phyloP scores from a whole-genome alignment of 2,113 vertebrate genomes.

The Tetraodon nigroviridis region DNA sequence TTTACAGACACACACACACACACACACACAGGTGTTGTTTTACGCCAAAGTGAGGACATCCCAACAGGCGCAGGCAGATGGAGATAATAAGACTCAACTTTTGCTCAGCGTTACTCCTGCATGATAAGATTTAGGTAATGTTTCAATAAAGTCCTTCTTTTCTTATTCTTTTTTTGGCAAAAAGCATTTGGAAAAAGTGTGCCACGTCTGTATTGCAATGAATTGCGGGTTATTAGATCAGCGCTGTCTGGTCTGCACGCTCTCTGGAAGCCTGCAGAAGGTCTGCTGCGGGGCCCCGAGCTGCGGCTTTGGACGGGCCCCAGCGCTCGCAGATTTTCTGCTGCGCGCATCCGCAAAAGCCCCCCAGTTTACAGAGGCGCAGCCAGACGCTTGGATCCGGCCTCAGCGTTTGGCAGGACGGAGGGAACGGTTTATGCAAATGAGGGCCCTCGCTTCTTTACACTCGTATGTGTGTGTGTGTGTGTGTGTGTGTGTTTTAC shows the following conservation, averaged over 20 bases:
- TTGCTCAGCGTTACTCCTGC: neutral
- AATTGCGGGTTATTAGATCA: neutral
- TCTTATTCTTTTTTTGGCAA: neutral
- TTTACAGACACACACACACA: constrained; percentile 25
- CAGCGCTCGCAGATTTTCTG: neutral
- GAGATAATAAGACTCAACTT: neutral
- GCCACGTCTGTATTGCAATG: neutral
- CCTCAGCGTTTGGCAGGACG: neutral
- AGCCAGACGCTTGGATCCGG: neutral
- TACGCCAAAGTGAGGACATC: neutral
- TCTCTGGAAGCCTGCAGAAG: neutral
- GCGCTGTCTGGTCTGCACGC: neutral
- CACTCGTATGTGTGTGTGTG: constrained; percentile 13
- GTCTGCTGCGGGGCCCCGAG: neutral
- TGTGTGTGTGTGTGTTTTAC: constrained; percentile 67
- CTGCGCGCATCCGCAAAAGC: neutral
- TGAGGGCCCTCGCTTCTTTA: no score
- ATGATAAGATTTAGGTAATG: neutral
- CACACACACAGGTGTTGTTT: neutral
- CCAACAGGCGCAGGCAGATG: neutral
- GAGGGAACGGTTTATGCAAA: neutral
- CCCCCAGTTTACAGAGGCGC: neutral
- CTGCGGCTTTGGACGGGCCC: neutral
- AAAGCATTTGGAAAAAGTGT: neutral
- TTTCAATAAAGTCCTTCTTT: neutral